These are phyloP conservation scores for Tetramorium simillimum DNA, from an alignment of 1,140 invertebrate species.

Conservation along the genomic window DNA sequence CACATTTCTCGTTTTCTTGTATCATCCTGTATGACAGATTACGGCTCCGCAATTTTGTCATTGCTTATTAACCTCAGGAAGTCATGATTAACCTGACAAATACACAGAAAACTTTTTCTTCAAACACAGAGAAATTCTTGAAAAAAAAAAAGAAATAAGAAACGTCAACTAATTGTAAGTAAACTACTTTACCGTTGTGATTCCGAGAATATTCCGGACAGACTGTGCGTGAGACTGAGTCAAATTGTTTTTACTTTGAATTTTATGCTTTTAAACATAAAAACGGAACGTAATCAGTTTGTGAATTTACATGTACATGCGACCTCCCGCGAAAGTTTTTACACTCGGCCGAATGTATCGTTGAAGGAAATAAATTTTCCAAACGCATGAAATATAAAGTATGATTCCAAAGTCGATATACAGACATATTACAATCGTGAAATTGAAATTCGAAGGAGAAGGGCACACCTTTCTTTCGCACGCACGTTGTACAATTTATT, in stretches of 20 bases:
- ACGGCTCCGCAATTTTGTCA: conserved; percentile 24
- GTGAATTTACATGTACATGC: neutral
- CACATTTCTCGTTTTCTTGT: conserved; percentile 30
- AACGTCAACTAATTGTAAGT: neutral
- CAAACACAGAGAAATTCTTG: neutral
- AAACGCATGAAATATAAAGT: neutral
- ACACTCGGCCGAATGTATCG: neutral
- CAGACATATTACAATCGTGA: neutral
- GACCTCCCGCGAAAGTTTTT: neutral
- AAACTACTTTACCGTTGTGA: neutral
- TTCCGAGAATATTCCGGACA: neutral
- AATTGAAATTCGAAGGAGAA: conserved; percentile 11
- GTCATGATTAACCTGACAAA: neutral
- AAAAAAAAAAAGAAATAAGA: conserved; percentile 17
- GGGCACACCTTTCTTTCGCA: neutral
- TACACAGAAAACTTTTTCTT: neutral
- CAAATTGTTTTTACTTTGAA: neutral
- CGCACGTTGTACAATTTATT: conserved; percentile 19
- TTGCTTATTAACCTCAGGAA: neutral
- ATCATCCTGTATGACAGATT: conserved; percentile 24
- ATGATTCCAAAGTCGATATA: neutral
- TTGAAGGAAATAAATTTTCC: neutral
- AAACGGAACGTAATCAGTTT: neutral
- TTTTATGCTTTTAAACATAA: neutral
- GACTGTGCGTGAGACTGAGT: neutral